Evolutionary conservation across 1,140 invertebrate species (phyloP).

Genomic region (Metopolophium dirhodum): DNA sequence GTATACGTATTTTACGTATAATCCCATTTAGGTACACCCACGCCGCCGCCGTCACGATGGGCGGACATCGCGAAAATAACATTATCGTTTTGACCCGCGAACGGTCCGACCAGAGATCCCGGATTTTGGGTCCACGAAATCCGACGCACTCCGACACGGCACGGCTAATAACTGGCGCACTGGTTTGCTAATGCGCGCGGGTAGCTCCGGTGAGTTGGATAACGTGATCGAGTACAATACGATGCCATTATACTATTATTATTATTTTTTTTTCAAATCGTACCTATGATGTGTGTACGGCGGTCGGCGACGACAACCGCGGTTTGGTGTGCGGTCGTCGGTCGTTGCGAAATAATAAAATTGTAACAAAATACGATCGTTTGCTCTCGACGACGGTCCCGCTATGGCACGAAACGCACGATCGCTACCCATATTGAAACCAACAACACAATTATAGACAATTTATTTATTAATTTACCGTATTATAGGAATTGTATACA

Average conservation of each 20-base stretch:
- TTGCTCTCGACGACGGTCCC: not conserved
- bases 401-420: too few relatives aligned
- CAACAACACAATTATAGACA: not conserved
- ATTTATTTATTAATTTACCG: too few relatives aligned
- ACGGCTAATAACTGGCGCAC: not conserved
- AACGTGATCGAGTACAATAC: not conserved
- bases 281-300: not conserved
- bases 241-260: too few relatives aligned
- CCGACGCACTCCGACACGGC: not conserved
- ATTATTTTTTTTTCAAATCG: not conserved
- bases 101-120: slow-evolving; percentile 15
- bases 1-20: not conserved
- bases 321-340: not conserved
- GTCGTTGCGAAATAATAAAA: not conserved
- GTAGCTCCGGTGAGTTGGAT: not conserved
- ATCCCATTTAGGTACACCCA: not conserved
- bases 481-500: too few relatives aligned
- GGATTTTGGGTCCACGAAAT: slow-evolving; percentile 24
- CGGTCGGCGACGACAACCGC: too few relatives aligned
- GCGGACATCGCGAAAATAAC: not conserved
- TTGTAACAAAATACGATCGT: not conserved
- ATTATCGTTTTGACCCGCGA: not conserved
- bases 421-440: not conserved
- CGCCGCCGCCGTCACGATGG: not conserved
- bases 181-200: not conserved